These are phyloP conservation scores for Siphamia tubifer DNA, from an alignment of 2,113 vertebrate species.

Conservation along the genomic window DNA sequence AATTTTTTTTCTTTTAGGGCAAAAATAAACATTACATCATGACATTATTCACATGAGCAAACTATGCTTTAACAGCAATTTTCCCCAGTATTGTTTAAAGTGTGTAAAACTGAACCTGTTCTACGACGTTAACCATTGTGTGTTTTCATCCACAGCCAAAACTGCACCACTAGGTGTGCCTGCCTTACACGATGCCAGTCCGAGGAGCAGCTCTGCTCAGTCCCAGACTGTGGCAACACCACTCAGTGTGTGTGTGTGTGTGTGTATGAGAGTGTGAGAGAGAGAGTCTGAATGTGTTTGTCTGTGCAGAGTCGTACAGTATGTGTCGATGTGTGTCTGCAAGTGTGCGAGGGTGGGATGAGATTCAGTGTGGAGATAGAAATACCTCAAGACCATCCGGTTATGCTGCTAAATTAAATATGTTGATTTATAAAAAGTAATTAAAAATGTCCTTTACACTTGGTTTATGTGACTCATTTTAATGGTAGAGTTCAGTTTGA, in stretches of 20 bases:
- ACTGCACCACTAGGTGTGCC: constrained; percentile 83
- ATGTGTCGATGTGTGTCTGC: constrained; percentile 14
- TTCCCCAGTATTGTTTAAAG: too few species aligned
- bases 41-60: too few species aligned
- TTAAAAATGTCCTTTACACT: constrained; percentile 78
- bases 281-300: constrained; percentile 39
- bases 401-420: constrained; percentile 83
- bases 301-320: constrained; percentile 24
- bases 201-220: constrained; percentile 63
- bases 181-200: constrained; percentile 78
- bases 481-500: too few species aligned
- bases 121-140: neutral
- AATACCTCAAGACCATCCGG: constrained; percentile 84
- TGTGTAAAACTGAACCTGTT: too few species aligned
- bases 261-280: neutral
- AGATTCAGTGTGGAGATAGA: constrained; percentile 76
- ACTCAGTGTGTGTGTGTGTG: constrained; percentile 6
- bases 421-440: constrained; percentile 78
- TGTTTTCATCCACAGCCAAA: constrained; percentile 77
- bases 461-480: constrained; percentile 14
- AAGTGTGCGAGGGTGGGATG: constrained; percentile 31
- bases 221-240: constrained; percentile 60
- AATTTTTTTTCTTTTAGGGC: too few species aligned
- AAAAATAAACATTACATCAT: too few species aligned
- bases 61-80: too few species aligned